Evolutionary conservation across 2,113 vertebrate genomes (phyloP).

Genomic region (Plecotus auritus): DNA sequence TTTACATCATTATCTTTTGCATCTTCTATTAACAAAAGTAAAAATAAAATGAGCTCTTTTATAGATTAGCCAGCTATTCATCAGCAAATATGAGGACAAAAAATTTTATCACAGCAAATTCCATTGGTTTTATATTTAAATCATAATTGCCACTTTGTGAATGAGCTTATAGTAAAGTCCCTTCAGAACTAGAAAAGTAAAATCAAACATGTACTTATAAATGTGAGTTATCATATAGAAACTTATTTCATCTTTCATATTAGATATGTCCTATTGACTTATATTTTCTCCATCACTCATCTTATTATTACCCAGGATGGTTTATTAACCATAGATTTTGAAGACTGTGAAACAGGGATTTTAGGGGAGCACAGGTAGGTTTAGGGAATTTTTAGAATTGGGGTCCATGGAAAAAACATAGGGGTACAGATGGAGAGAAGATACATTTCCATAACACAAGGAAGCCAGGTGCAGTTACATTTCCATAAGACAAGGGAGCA

Average conservation of each 20-base stretch:
- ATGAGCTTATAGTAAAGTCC: neutral
- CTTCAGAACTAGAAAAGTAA: neutral
- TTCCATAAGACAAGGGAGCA: too few species aligned
- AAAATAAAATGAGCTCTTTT: neutral
- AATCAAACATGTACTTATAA: neutral
- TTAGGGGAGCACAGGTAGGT: too few species aligned
- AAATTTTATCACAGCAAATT: conserved; percentile 4
- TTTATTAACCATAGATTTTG: neutral
- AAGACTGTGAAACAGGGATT: too few species aligned
- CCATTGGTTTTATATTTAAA: neutral
- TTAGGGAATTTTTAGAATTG: too few species aligned
- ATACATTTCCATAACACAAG: too few species aligned
- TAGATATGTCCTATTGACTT: neutral
- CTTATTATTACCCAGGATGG: neutral
- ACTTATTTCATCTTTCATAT: neutral
- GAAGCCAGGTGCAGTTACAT: too few species aligned
- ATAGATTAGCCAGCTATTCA: neutral
- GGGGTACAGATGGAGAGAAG: too few species aligned
- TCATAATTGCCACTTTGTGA: neutral
- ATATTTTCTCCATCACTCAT: neutral
- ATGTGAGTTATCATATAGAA: neutral
- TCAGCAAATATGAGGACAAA: neutral
- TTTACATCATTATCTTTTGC: neutral
- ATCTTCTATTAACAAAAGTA: neutral
- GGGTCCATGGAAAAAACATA: too few species aligned